phyloP scores from a whole-genome alignment of 2,113 vertebrate species.

The Seriola dumerili region DNA sequence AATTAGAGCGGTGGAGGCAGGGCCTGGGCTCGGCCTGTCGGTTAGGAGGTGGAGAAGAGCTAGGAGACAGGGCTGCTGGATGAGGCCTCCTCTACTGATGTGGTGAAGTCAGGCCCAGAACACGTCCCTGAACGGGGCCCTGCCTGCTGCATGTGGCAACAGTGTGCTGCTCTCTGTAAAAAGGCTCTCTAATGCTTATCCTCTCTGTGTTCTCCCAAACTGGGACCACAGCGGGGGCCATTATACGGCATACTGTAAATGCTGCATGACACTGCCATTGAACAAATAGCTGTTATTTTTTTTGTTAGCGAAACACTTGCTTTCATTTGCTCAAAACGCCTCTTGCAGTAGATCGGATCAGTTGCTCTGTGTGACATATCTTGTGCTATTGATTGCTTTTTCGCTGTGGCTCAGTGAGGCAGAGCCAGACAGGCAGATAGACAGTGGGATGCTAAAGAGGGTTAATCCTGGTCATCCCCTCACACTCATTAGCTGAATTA shows the following conservation, averaged over 20 bases:
- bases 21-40: constrained; percentile 62
- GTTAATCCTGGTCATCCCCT: constrained; percentile 87
- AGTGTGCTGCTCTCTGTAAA: constrained; percentile 50
- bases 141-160: constrained; percentile 67
- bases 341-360: constrained; percentile 18
- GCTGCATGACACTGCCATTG: neutral
- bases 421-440: constrained; percentile 61
- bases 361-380: constrained; percentile 33
- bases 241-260: constrained; percentile 14
- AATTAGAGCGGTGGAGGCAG: constrained; percentile 83
- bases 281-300: neutral
- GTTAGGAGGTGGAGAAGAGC: constrained; percentile 71
- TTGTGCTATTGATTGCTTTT: constrained; percentile 66
- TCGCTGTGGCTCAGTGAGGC: constrained; percentile 48
- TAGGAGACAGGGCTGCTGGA: constrained; percentile 64
- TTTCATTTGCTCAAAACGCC: constrained; percentile 16
- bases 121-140: constrained; percentile 58
- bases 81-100: constrained; percentile 79
- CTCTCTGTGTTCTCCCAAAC: constrained; percentile 20
- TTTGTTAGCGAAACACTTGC: constrained; percentile 21
- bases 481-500: constrained; percentile 87
- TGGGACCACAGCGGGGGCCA: constrained; percentile 37
- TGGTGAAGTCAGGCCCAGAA: constrained; percentile 75
- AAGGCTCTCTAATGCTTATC: constrained; percentile 41
- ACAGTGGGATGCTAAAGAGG: constrained; percentile 82